Evolutionary conservation across 2,113 vertebrate species (phyloP).

Genomic region (Phoenicopterus ruber): DNA sequence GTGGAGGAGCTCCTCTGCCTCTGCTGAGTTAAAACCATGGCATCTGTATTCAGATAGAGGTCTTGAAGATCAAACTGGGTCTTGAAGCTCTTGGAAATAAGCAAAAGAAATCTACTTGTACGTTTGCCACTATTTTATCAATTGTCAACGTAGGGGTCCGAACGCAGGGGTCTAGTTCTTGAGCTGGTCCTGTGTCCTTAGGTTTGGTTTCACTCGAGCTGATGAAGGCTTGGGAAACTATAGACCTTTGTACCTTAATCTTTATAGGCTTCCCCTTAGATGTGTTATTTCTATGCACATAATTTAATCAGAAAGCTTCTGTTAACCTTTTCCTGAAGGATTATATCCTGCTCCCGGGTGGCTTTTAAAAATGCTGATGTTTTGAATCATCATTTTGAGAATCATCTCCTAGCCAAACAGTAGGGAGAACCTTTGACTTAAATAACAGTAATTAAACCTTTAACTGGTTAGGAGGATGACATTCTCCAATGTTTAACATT

Average conservation of each 20-base stretch:
- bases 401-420: neutral
- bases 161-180: neutral
- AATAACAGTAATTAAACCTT: slow-evolving; percentile 44
- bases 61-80: neutral
- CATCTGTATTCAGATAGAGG: neutral
- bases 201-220: neutral
- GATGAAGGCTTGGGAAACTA: neutral
- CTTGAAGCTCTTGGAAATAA: neutral
- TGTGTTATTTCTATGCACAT: neutral
- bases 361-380: neutral
- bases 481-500: neutral
- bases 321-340: neutral
- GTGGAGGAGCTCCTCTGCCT: neutral
- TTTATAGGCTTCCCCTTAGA: neutral
- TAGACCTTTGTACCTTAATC: neutral
- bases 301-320: neutral
- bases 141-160: neutral
- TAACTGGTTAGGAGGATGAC: neutral
- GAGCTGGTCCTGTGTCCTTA: neutral
- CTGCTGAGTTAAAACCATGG: neutral
- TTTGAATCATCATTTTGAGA: neutral
- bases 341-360: neutral
- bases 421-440: slow-evolving; percentile 24
- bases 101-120: neutral
- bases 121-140: neutral